A percentile compares a stretch with the other conserved stretches of the same genome.
phyloP scores from a whole-genome alignment of 2,888 invertebrate species.

The Tortrix viridana region DNA sequence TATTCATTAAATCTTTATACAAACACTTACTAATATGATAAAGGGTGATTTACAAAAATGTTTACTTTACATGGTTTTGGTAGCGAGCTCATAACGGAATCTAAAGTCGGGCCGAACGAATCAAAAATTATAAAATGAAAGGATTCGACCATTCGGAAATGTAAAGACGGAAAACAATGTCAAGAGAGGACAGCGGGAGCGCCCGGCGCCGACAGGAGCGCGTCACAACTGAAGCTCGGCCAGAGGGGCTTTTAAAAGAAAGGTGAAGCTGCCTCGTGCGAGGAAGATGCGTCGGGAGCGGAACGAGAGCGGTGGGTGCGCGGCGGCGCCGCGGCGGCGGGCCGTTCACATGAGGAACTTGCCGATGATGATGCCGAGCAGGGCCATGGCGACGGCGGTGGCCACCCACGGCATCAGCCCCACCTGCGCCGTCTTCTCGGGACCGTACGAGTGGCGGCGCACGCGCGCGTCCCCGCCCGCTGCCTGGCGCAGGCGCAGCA shows the following conservation, averaged over 20 bases:
- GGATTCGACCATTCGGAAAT: neutral
- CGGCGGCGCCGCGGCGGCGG: constrained; percentile 59
- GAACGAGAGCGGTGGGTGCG: constrained; percentile 65
- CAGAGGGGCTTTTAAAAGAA: constrained; percentile 39
- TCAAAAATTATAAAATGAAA: constrained; percentile 1
- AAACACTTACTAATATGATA: constrained; percentile 36
- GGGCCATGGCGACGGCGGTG: constrained; percentile 87
- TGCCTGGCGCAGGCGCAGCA: constrained; percentile 84
- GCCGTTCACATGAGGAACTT: constrained; percentile 91
- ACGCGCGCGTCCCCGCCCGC: constrained; percentile 65
- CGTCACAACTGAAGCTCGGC: constrained; percentile 37
- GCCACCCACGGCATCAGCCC: constrained; percentile 86
- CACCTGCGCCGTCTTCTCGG: constrained; percentile 85
- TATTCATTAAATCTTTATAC: constrained; percentile 37
- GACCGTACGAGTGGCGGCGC: constrained; percentile 73
- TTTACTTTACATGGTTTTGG: constrained; percentile 34
- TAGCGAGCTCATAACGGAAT: constrained; percentile 17
- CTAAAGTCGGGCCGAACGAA: constrained; percentile 8
- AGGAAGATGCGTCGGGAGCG: constrained; percentile 63
- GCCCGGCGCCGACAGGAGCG: constrained; percentile 19
- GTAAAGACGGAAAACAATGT: neutral
- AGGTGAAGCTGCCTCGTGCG: constrained; percentile 62
- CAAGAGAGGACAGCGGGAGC: constrained; percentile 4
- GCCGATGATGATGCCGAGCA: constrained; percentile 90
- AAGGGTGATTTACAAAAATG: constrained; percentile 40